Evolutionary conservation across 1,140 invertebrate species (phyloP).

Genomic region (Subanguina moxae): DNA sequence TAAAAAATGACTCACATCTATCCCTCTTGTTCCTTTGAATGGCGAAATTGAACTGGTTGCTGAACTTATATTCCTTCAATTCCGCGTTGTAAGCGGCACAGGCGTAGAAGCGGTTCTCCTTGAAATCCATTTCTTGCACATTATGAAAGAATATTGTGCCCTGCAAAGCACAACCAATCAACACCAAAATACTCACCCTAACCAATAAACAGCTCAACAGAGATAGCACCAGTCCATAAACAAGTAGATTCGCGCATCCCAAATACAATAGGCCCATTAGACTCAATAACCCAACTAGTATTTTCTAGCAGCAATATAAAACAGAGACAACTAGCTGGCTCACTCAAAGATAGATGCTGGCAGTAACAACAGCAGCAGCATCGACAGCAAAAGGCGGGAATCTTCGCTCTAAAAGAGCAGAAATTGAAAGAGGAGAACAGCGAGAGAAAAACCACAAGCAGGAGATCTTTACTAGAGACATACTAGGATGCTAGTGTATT

Average conservation of each 20-base stretch:
- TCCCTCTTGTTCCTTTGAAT: slow-evolving; percentile 36
- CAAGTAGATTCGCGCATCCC: no score
- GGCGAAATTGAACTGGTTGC: slow-evolving; percentile 48
- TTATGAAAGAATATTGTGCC: slow-evolving; percentile 59
- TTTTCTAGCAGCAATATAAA: no score
- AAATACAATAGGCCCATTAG: no score
- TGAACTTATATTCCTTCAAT: slow-evolving; percentile 59
- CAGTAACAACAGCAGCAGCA: background rate
- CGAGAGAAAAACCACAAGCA: no score
- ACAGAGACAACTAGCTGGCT: background rate
- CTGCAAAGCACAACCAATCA: slow-evolving; percentile 42
- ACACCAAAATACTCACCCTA: background rate
- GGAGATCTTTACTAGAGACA: no score
- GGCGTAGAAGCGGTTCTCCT: slow-evolving; percentile 55
- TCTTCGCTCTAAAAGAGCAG: no score
- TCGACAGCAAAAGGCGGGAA: background rate
- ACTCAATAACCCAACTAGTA: no score
- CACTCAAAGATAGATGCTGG: background rate
- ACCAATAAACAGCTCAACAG: background rate
- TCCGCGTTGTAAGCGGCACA: slow-evolving; percentile 57
- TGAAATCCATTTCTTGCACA: slow-evolving; percentile 58
- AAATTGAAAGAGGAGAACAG: no score
- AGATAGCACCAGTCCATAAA: no score
- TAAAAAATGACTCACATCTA: slow-evolving; percentile 13
- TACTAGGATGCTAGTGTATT: no score